phyloP scores from a whole-genome alignment of 2,888 invertebrate species.

The Harpagoxenus sublaevis region DNA sequence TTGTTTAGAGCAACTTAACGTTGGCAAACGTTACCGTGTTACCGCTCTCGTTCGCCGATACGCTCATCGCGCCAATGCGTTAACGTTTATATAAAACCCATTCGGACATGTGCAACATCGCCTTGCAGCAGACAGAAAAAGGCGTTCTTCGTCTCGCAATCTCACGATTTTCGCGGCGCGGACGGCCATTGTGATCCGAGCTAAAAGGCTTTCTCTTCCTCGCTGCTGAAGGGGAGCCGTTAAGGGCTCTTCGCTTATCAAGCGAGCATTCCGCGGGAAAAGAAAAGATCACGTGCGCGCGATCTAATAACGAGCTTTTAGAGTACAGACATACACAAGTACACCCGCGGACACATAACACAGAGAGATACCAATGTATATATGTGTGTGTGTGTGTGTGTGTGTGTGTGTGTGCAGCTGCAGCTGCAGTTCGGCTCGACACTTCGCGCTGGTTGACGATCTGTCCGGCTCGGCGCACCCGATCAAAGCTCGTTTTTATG shows the following conservation, averaged over 20 bases:
- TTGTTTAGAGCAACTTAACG: background rate
- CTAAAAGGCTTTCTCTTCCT: constrained; percentile 35
- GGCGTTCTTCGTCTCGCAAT: constrained; percentile 31
- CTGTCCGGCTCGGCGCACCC: constrained; percentile 37
- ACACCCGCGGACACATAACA: background rate
- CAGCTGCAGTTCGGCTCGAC: constrained; percentile 42
- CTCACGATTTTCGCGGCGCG: constrained; percentile 39
- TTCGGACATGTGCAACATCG: background rate
- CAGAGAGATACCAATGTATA: background rate
- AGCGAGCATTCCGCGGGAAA: constrained; percentile 41
- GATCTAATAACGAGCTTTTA: constrained; percentile 56
- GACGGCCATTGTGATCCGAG: constrained; percentile 26
- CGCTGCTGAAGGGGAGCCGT: constrained; percentile 19
- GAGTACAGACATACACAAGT: background rate
- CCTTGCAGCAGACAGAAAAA: background rate
- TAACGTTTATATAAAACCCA: constrained; percentile 14
- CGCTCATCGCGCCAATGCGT: background rate
- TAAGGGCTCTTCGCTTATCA: constrained; percentile 53
- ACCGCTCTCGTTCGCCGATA: background rate
- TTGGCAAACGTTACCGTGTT: background rate
- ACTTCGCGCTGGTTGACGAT: constrained; percentile 40
- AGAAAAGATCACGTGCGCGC: constrained; percentile 52
- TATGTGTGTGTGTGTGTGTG: background rate
- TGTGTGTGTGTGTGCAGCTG: background rate
- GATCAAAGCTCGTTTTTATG: constrained; percentile 59